A percentile compares a stretch with the other conserved stretches of the same genome.
Evolutionary conservation across 2,888 invertebrate species (phyloP).

Genomic region (Drosophila infuscata): DNA sequence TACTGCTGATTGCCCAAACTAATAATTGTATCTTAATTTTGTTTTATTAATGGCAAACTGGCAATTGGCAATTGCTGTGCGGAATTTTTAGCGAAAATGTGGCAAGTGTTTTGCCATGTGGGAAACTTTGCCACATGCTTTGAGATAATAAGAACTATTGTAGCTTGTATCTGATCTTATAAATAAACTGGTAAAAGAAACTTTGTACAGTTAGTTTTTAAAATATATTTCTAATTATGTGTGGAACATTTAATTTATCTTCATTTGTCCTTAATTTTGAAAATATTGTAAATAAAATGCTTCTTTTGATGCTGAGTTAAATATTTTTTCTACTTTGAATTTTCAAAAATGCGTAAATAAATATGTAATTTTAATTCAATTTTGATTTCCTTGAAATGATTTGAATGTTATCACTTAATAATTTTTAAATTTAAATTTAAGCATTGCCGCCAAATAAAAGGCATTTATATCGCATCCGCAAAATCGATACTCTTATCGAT

Average conservation of each 20-base stretch:
- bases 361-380: not conserved
- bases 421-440: not conserved
- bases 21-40: slow-evolving; percentile 73
- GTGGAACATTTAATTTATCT: not conserved
- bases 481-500: slow-evolving; percentile 7
- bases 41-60: slow-evolving; percentile 57
- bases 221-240: not conserved
- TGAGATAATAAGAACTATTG: not conserved
- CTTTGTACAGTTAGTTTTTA: not conserved
- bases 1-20: slow-evolving; percentile 56
- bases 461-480: not conserved
- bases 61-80: slow-evolving; percentile 28
- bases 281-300: not conserved
- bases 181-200: not conserved
- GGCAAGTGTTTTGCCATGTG: slow-evolving; percentile 28
- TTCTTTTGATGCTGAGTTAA: not conserved
- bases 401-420: not conserved
- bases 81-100: slow-evolving; percentile 18
- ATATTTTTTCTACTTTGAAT: not conserved
- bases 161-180: not conserved
- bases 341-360: not conserved
- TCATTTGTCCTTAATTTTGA: not conserved
- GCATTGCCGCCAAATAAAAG: slow-evolving; percentile 5
- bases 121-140: slow-evolving; percentile 21
- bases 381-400: not conserved